Conservation (phyloP, 2,888 invertebrate genomes). For the Exocentrus adspersus region DNA sequence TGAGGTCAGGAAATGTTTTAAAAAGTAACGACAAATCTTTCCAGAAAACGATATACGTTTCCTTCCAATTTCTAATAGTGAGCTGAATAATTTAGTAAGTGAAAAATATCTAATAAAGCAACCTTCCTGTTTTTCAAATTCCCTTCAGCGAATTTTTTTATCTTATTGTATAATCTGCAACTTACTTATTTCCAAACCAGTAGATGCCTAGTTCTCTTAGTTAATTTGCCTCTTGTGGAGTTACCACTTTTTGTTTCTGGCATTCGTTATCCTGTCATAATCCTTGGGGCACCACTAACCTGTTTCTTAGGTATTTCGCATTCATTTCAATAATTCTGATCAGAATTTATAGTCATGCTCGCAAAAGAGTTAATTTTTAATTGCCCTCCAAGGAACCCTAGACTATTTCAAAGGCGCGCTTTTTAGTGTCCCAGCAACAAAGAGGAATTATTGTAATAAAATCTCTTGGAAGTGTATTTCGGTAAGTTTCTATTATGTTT, state of each 20-base stretch:
- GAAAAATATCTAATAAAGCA: no score
- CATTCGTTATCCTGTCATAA: background rate
- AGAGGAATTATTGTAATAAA: conserved; percentile 14
- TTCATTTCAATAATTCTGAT: conserved; percentile 24
- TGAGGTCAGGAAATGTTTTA: no score
- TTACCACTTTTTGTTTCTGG: background rate
- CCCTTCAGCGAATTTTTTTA: no score
- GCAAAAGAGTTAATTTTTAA: conserved; percentile 26
- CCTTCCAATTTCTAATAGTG: no score
- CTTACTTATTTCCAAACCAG: no score
- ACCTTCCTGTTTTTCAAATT: no score
- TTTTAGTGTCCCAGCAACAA: conserved; percentile 14
- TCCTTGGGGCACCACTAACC: conserved; percentile 15
- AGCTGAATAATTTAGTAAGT: no score
- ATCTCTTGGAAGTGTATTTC: background rate
- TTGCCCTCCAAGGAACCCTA: conserved; percentile 21
- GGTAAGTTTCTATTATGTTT: background rate
- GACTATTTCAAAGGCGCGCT: background rate
- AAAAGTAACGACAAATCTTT: no score
- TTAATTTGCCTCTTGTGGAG: no score
- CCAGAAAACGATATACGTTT: no score
- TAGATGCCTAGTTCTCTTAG: no score
- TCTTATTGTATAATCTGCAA: no score
- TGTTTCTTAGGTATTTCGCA: conserved; percentile 24
- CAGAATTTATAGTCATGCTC: conserved; percentile 17